A percentile compares a stretch with the other conserved stretches of the same genome.
Conservation (phyloP, 2,888 invertebrate genomes). For the Flabesymbios commensalis region DNA sequence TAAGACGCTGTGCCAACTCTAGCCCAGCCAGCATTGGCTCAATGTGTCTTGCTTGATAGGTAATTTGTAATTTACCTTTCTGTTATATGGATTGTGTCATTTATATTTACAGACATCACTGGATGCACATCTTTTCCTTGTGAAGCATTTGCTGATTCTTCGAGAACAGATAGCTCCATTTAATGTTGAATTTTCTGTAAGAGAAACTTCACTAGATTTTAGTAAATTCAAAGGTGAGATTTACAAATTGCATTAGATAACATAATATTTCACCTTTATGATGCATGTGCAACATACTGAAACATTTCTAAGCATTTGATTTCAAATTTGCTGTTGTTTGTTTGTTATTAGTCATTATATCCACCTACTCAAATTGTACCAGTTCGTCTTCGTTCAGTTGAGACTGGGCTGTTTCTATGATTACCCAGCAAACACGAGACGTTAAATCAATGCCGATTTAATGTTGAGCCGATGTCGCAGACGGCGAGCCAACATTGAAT, state of each 20-base stretch:
- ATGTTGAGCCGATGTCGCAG: no score
- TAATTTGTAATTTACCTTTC: not conserved
- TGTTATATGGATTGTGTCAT: not conserved
- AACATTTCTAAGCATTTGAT: not conserved
- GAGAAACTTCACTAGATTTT: conserved; percentile 92
- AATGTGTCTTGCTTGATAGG: no score
- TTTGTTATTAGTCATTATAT: no score
- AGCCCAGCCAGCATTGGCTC: no score
- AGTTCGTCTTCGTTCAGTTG: no score
- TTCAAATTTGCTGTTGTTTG: no score
- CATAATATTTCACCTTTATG: not conserved
- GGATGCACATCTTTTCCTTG: conserved; percentile 96
- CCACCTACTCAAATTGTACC: no score
- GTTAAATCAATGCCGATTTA: no score
- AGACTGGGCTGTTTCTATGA: no score
- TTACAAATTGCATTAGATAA: conserved; percentile 3
- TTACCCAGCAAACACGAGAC: no score
- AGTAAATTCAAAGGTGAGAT: conserved; percentile 79
- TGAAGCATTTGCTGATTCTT: conserved; percentile 94
- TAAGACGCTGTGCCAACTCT: no score
- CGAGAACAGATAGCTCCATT: conserved; percentile 98
- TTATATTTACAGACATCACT: conserved; percentile 56
- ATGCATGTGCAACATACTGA: not conserved
- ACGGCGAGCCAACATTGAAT: no score
- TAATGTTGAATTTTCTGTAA: conserved; percentile 78